Percentiles rank a stretch among this genome's conserved stretches.
Evolutionary conservation across 2,888 invertebrate genomes (phyloP).

Genomic region (Gymnocheta viridis): DNA sequence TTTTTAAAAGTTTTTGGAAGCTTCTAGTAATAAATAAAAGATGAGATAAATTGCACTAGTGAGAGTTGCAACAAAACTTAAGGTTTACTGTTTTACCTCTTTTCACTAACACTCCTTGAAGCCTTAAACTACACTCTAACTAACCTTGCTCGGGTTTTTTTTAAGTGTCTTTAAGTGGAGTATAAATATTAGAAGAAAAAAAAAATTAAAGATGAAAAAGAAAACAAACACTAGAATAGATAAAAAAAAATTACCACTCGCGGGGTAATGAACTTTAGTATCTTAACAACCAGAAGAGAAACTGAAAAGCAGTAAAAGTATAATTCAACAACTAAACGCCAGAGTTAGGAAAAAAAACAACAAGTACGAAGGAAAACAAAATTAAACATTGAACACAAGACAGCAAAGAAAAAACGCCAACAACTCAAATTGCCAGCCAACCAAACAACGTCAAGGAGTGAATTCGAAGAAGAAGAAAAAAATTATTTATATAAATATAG

Average conservation of each 20-base stretch:
- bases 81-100: slow-evolving; percentile 11
- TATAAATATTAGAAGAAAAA: slow-evolving; percentile 57
- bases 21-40: slow-evolving; percentile 25
- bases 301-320: slow-evolving; percentile 65
- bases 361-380: slow-evolving; percentile 37
- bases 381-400: slow-evolving; percentile 28
- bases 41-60: slow-evolving; percentile 53
- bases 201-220: slow-evolving; percentile 3
- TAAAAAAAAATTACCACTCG: slow-evolving; percentile 23
- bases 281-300: slow-evolving; percentile 51
- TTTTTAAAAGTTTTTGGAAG: background rate
- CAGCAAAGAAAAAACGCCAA: slow-evolving; percentile 31
- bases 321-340: slow-evolving; percentile 65
- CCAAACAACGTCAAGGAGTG: slow-evolving; percentile 61
- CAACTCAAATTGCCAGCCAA: slow-evolving; percentile 58
- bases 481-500: slow-evolving; percentile 40
- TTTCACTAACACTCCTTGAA: background rate
- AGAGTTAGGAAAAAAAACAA: slow-evolving; percentile 12
- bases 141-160: slow-evolving; percentile 62
- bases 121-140: slow-evolving; percentile 45
- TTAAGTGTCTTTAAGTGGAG: slow-evolving; percentile 66
- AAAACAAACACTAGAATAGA: slow-evolving; percentile 36
- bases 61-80: slow-evolving; percentile 54
- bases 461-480: background rate
- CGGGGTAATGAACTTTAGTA: slow-evolving; percentile 68